Percentiles rank a stretch among this genome's conserved stretches.
phyloP scores from a whole-genome alignment of 53 echinoderm and acorn worm genomes.

The Holothuria scabra region DNA sequence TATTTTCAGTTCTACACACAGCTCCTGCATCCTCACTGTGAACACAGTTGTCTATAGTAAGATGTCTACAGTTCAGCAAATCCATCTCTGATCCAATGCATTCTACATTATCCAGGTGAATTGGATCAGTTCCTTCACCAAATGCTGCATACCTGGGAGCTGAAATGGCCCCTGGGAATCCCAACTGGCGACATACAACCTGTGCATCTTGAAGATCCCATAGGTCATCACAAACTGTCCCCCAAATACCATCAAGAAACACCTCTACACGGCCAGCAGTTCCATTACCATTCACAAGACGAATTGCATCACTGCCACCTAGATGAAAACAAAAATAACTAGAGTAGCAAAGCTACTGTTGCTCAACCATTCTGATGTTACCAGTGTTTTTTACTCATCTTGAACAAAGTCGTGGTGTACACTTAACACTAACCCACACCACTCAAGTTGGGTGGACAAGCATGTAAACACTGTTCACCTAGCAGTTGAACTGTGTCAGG shows the following conservation, averaged over 20 bases:
- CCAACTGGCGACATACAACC: conserved; percentile 36
- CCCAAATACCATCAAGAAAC: conserved; percentile 16
- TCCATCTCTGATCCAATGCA: neutral
- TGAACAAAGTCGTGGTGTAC: too few species aligned
- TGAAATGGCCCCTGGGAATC: conserved; percentile 2
- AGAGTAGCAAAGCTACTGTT: too few species aligned
- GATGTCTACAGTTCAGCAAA: neutral
- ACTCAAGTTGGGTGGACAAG: too few species aligned
- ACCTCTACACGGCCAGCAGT: conserved; percentile 39
- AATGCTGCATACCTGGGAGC: neutral
- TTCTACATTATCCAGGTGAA: conserved; percentile 12
- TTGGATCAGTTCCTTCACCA: too few species aligned
- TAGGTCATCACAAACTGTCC: conserved; percentile 35
- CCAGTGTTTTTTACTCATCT: too few species aligned
- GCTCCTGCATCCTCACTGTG: conserved; percentile 67
- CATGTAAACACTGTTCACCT: too few species aligned
- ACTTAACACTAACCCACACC: too few species aligned
- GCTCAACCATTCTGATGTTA: too few species aligned
- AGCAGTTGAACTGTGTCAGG: too few species aligned
- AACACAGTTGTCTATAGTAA: conserved; percentile 8
- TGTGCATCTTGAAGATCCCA: conserved; percentile 34
- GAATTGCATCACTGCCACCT: neutral
- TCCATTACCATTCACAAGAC: neutral
- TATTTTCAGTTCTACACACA: too few species aligned
- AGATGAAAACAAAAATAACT: too few species aligned